Evolutionary conservation across 2,113 vertebrate genomes (phyloP).

Genomic region (Actenoides lindsayi): DNA sequence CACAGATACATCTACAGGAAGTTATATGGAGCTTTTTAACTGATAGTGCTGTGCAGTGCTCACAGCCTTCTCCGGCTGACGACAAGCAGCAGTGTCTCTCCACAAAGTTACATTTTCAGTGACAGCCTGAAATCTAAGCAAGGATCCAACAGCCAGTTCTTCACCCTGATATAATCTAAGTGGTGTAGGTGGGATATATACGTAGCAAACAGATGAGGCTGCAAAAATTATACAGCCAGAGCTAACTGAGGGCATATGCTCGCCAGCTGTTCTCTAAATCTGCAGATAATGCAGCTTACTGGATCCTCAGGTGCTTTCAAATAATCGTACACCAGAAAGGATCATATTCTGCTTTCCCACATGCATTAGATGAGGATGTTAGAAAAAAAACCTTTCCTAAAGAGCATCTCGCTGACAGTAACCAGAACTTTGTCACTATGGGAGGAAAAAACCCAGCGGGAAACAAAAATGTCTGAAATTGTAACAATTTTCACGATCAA

Average conservation of each 20-base stretch:
- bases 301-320: constrained; percentile 53
- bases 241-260: constrained; percentile 53
- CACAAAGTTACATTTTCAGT: neutral
- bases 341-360: constrained; percentile 32
- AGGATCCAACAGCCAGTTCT: neutral
- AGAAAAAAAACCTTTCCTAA: neutral
- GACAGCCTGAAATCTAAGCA: neutral
- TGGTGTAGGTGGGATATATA: constrained; percentile 1
- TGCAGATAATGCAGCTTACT: constrained; percentile 53
- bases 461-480: neutral
- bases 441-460: neutral
- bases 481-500: neutral
- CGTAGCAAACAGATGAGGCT: constrained; percentile 55
- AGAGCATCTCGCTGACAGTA: neutral
- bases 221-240: constrained; percentile 14
- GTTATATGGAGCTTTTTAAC: neutral
- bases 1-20: neutral
- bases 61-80: neutral
- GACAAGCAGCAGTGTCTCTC: neutral
- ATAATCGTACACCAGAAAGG: neutral
- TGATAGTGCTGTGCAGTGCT: neutral
- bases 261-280: constrained; percentile 51
- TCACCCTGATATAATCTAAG: neutral
- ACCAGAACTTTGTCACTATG: neutral
- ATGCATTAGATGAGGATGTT: neutral